Conservation (phyloP, 2,113 vertebrate species). For the Eretmochelys imbricata region DNA sequence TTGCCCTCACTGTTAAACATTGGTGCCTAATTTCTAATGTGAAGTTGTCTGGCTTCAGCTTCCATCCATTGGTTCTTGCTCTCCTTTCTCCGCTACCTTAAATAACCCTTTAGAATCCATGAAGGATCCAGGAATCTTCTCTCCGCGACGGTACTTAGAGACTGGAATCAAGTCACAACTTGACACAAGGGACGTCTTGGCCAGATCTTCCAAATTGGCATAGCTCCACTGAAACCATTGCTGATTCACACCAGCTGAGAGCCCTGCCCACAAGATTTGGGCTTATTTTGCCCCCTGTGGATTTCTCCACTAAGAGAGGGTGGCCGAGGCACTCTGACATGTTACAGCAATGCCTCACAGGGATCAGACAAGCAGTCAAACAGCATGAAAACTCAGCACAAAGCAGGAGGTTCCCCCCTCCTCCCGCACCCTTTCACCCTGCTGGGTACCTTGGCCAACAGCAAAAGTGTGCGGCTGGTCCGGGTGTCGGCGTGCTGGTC, state of each 20-base stretch:
- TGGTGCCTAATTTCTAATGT: background rate
- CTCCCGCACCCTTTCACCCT: background rate
- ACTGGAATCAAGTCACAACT: background rate
- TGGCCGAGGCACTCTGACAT: background rate
- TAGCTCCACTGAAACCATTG: background rate
- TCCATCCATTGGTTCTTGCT: background rate
- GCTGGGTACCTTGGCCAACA: conserved; percentile 87
- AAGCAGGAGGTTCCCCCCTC: background rate
- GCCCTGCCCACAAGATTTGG: background rate
- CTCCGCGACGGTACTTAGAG: background rate
- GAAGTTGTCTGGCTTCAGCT: background rate
- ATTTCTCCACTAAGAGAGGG: background rate
- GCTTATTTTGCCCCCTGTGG: background rate
- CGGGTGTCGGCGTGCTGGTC: conserved; percentile 90
- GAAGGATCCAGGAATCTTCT: background rate
- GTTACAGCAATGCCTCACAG: background rate
- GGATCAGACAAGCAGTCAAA: background rate
- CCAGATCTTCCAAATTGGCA: background rate
- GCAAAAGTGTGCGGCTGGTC: conserved; percentile 88
- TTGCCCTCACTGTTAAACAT: background rate
- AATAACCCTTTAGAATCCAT: background rate
- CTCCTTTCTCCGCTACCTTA: background rate
- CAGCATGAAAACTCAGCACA: background rate
- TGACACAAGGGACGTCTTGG: background rate
- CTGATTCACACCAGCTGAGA: background rate